Evolutionary conservation across 2,888 invertebrate genomes (phyloP).

Genomic region (Cheilosia vernalis): DNA sequence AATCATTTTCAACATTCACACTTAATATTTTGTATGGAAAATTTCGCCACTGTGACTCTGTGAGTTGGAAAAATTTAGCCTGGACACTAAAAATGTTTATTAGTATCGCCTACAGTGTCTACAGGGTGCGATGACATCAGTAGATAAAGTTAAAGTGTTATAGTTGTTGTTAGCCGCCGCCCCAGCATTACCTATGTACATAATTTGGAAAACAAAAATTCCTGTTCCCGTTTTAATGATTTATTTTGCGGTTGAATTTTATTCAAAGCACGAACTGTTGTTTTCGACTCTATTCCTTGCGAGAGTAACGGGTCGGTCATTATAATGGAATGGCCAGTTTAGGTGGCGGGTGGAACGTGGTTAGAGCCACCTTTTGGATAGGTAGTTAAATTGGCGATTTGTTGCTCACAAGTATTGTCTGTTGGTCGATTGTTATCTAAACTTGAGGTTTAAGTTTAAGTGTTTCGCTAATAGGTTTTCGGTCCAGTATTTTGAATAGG

Average conservation of each 20-base stretch:
- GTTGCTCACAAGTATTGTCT: background rate
- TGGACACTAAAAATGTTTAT: too few relatives aligned
- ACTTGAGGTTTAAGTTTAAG: background rate
- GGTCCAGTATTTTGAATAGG: background rate
- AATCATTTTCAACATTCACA: too few relatives aligned
- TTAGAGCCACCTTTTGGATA: background rate
- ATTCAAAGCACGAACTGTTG: constrained; percentile 5
- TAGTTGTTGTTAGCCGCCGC: background rate
- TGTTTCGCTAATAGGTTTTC: constrained; percentile 7
- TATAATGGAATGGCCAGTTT: background rate
- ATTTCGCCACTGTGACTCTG: too few relatives aligned
- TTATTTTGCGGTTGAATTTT: constrained; percentile 7
- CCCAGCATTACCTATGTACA: constrained; percentile 1
- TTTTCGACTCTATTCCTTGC: background rate
- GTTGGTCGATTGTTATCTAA: constrained; percentile 5
- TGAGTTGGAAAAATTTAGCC: too few relatives aligned
- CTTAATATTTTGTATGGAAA: too few relatives aligned
- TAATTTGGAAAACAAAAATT: background rate
- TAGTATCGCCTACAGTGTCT: background rate
- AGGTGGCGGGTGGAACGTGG: constrained; percentile 1
- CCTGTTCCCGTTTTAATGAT: constrained; percentile 17
- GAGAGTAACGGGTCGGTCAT: background rate
- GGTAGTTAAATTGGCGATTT: background rate
- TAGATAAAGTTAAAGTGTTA: background rate
- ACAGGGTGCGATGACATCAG: constrained; percentile 18